Base-by-base conservation (phyloP, 23 tunicate genomes). In the Halocynthia aurantium region DNA sequence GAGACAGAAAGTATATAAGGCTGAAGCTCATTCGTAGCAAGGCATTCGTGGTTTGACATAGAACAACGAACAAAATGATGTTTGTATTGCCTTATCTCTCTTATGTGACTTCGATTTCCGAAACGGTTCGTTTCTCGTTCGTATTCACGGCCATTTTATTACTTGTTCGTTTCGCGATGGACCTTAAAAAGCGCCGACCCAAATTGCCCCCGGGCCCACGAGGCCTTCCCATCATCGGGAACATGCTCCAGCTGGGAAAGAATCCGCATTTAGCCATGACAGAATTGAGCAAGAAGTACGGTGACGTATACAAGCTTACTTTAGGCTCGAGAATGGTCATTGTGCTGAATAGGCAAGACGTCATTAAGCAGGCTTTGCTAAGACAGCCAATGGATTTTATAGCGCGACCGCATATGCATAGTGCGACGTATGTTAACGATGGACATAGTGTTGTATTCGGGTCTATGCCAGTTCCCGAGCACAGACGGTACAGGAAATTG, bases 191-290 rank as follows among this genome's bases (percentile, higher is more conserved):
- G 8, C 71, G 70, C 20, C 22, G 21, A 1, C 52, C 72, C 13
- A 19, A 13, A n/a, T 49, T 63, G 19, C 71, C 81, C 0, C 71
- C 71, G 12, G 71, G 71, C 31, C 95, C 95, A 7, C 49, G 56
- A 8, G 87, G 84, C 7, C 55, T 58, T 18, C 95, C 95, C 22
- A 19, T 88, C 9, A 44, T 88, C 15, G 95, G 95, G 7, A 85
- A 88, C 56, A 22, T 88, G 57, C 49, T 73, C 17, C 83, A 71
- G 62, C 53, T 88, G 22, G 82, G 84, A 6, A 10, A 56, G 0
- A 60, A 64, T 6, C 95, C 95, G 9, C 95, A 88, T 55, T n/a
- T 80, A 0, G 70, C 57, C 50, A 67, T 88, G 73, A 83, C 95
- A 12, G 76, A 88, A 51, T 83, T 86, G 81, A 57, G 84, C 7